A percentile compares a stretch with the other conserved stretches of the same genome.
phyloP scores from a whole-genome alignment of 1,140 invertebrate species.

The Lethrus apterus region DNA sequence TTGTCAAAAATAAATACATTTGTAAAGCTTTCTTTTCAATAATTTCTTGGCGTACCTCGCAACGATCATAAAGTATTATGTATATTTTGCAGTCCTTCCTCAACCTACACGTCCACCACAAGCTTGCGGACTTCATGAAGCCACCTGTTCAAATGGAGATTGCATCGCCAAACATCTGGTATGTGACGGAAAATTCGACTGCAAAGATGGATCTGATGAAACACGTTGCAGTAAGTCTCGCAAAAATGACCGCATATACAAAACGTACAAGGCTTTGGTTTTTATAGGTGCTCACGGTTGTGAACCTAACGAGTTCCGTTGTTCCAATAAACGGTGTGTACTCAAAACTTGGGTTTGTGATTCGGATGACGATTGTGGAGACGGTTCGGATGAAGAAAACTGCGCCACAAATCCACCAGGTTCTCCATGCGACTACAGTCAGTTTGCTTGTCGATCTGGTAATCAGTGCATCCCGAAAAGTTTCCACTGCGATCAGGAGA shows the following conservation, averaged over 20 bases:
- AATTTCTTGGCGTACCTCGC: no score
- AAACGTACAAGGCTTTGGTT: not conserved
- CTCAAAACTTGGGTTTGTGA: conserved; percentile 90
- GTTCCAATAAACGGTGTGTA: conserved; percentile 81
- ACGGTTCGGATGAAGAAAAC: conserved; percentile 73
- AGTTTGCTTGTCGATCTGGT: conserved; percentile 71
- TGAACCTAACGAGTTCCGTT: conserved; percentile 90
- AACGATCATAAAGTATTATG: no score
- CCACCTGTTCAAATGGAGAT: conserved; percentile 84
- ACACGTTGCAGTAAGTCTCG: conserved; percentile 69
- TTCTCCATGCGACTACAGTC: conserved; percentile 66
- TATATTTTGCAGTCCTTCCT: conserved; percentile 18
- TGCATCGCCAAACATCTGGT: conserved; percentile 77
- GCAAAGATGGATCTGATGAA: conserved; percentile 85
- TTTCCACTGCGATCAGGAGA: conserved; percentile 87
- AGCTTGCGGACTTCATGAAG: conserved; percentile 68
- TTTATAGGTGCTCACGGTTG: conserved; percentile 55
- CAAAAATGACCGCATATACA: not conserved
- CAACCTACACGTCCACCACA: conserved; percentile 39
- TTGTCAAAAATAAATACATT: no score
- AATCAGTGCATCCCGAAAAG: conserved; percentile 87
- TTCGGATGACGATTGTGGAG: conserved; percentile 84
- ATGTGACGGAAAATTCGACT: conserved; percentile 77
- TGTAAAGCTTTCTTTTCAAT: no score
- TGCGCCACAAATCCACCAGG: conserved; percentile 54